Conservation (phyloP, 2,888 invertebrate species). For the Desoria tigrina region DNA sequence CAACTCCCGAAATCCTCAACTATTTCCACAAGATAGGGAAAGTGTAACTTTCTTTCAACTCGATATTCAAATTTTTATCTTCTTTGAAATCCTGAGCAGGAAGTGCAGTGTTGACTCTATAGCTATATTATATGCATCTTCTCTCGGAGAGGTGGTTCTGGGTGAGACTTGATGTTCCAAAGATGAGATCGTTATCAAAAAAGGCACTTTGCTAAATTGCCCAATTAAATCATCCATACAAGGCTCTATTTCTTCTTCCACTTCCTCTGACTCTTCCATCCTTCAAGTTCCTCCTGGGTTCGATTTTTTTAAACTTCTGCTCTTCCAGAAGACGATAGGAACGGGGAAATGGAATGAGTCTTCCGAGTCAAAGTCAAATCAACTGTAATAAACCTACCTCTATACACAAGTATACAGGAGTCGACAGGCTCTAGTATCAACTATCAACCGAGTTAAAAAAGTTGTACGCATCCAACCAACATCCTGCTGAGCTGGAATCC, state of each 20-base stretch:
- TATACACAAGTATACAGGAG: no score
- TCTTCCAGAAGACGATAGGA: neutral
- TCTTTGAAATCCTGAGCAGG: neutral
- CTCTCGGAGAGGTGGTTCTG: neutral
- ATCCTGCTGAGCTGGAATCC: no score
- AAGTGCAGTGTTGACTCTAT: neutral
- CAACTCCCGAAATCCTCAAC: no score
- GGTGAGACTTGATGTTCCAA: conserved; percentile 13
- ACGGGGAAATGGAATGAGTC: neutral
- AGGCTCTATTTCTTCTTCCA: conserved; percentile 13
- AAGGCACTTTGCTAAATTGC: conserved; percentile 46
- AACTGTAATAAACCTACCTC: conserved; percentile 9
- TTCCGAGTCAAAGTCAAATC: conserved; percentile 3
- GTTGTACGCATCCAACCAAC: no score
- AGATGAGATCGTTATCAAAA: conserved; percentile 44
- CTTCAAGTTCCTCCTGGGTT: neutral
- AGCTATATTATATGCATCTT: neutral
- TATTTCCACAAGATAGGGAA: neutral
- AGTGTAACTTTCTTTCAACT: conserved; percentile 5
- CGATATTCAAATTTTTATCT: conserved; percentile 23
- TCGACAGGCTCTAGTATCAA: no score
- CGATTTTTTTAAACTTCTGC: neutral
- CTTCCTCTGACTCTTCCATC: conserved; percentile 7
- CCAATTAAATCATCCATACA: conserved; percentile 43
- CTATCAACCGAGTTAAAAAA: no score